Conservation (phyloP, 2,113 vertebrate species). For the Brachyhypopomus occidentalis region DNA sequence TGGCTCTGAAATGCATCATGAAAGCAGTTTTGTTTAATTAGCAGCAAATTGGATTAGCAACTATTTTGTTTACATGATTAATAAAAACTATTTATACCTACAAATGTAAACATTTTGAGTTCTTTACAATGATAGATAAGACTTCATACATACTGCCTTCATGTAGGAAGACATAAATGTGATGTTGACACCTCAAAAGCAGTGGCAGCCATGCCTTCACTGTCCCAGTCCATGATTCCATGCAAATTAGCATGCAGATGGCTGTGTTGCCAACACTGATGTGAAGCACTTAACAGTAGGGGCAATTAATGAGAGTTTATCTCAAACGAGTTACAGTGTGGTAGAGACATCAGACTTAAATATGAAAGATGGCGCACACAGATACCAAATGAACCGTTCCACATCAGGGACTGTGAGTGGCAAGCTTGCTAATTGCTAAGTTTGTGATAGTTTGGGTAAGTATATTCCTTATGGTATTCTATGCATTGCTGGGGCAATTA, state of each 20-base stretch:
- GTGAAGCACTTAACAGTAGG: constrained; percentile 45
- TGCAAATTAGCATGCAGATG: constrained; percentile 49
- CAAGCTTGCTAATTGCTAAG: constrained; percentile 43
- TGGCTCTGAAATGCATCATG: background rate
- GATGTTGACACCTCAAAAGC: constrained; percentile 6
- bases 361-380: constrained; percentile 48
- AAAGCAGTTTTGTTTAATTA: background rate
- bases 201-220: constrained; percentile 9
- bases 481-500: constrained; percentile 36
- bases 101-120: too few relatives aligned
- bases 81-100: too few relatives aligned
- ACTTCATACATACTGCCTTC: background rate
- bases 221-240: constrained; percentile 27
- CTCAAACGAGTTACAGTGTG: constrained; percentile 38
- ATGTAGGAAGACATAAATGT: constrained; percentile 1
- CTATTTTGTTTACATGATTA: background rate
- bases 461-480: constrained; percentile 15
- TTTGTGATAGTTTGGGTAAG: constrained; percentile 24
- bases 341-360: constrained; percentile 47
- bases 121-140: too few relatives aligned
- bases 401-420: constrained; percentile 45
- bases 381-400: constrained; percentile 48
- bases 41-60: background rate
- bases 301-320: constrained; percentile 54
- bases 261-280: constrained; percentile 36